Evolutionary conservation across 2,888 invertebrate genomes (phyloP).

Genomic region (Diarsia dahlii): DNA sequence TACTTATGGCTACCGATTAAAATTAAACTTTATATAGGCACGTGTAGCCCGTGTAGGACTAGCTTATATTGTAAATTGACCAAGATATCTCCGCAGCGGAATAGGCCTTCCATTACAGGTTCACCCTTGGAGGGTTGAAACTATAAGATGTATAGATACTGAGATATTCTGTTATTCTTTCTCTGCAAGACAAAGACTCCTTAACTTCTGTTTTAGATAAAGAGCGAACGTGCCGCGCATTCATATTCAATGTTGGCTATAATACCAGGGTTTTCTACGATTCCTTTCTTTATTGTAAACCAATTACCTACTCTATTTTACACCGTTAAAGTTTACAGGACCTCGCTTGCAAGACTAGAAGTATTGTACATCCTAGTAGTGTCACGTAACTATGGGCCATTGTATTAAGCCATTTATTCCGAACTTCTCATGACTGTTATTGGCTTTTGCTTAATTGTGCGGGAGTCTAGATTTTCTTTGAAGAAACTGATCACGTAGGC

Average conservation of each 20-base stretch:
- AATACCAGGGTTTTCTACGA: background rate
- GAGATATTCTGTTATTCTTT: background rate
- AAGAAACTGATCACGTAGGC: background rate
- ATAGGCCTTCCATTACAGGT: background rate
- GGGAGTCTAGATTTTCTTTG: background rate
- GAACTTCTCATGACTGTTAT: background rate
- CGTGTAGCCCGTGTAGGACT: background rate
- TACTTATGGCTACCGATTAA: slow-evolving; percentile 28
- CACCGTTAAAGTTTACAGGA: background rate
- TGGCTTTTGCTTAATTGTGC: background rate
- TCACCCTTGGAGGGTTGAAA: background rate
- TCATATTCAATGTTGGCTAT: background rate
- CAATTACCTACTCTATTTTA: background rate
- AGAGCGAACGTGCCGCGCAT: background rate
- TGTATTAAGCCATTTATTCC: background rate
- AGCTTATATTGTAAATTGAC: background rate
- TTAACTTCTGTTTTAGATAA: background rate
- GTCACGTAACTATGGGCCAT: too few relatives aligned
- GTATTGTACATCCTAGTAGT: background rate
- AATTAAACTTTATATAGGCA: slow-evolving; percentile 27
- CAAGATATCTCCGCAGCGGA: background rate
- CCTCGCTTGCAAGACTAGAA: background rate
- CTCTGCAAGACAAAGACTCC: background rate
- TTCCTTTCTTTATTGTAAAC: background rate
- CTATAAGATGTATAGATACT: background rate